Conservation (phyloP, 1,140 invertebrate species). For the Magallana gigas region DNA sequence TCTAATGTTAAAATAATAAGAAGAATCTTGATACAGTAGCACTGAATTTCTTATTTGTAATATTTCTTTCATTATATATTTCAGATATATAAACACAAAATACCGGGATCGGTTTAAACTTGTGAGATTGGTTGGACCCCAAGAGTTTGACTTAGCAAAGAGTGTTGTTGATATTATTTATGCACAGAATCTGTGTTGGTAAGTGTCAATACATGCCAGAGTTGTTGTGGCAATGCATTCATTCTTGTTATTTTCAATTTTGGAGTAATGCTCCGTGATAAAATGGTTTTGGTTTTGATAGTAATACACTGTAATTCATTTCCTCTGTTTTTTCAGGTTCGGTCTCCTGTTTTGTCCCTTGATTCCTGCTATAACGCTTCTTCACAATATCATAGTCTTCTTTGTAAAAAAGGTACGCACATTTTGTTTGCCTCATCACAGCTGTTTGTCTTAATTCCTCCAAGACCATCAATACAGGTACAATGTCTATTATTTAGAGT, state of each 20-base stretch:
- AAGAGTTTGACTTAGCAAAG: conserved; percentile 90
- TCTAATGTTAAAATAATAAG: too few relatives aligned
- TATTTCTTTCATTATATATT: not conserved
- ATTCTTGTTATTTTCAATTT: too few relatives aligned
- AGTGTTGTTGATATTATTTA: conserved; percentile 93
- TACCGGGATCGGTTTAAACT: conserved; percentile 57
- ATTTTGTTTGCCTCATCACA: not conserved
- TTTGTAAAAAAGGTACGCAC: conserved; percentile 90
- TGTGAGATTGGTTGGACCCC: conserved; percentile 76
- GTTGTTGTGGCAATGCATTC: too few relatives aligned
- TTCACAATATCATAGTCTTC: conserved; percentile 89
- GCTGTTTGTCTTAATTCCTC: too few relatives aligned
- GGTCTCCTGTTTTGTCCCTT: conserved; percentile 91
- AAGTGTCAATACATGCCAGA: conserved; percentile 52
- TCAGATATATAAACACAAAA: conserved; percentile 40
- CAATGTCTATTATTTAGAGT: not conserved
- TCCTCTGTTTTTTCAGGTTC: conserved; percentile 80
- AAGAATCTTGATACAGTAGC: not conserved
- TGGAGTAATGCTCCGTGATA: not conserved
- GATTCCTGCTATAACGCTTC: conserved; percentile 85
- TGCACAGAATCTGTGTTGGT: conserved; percentile 90
- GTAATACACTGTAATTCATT: too few relatives aligned
- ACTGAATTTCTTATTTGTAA: not conserved
- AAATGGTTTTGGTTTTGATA: not conserved
- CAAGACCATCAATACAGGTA: too few relatives aligned